Evolutionary conservation across 1,140 invertebrate species (phyloP), one percentile per base, ranked within the genome.

Genomic region (Paracyclopina nana): DNA sequence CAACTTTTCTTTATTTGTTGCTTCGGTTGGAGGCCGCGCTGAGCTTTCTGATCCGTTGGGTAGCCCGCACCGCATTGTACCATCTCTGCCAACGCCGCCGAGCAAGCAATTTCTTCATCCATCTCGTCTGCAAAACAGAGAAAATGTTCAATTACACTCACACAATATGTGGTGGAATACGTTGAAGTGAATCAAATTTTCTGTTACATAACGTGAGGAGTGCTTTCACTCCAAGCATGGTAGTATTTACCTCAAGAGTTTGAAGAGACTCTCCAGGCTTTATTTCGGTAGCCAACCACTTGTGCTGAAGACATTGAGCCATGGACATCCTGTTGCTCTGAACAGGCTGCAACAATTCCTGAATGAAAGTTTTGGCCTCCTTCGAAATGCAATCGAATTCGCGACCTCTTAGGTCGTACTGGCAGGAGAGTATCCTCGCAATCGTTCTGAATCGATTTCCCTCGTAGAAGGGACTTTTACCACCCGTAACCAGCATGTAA

Each of bases 321-420:
- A 31, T 31, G 12, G 48, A 18, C 30, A 50, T 50, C n/a, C 48
- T 38, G 14, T 38, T 22, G 25, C 24, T 20, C 18, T 16, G 29
- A 50, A 18, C 28, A n/a, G 29, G 14, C 14, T 14, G 26, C 16
- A 50, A 29, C 2, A 50, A 16, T 41, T 34, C 9, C n/a, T 14
- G 14, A 24, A 50, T 50, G 24, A 50, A 50, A 31, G 31, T 31
- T 50, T 50, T 50, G 48, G 48, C 48, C 9, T 50, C 24, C 16
- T 31, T 11, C 9, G 48, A 50, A 16, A 50, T 38, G 31, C 20
- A 14, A 2, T 24, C 11, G 18, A 38, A 38, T 9, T 50, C 30
- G 3, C 12, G 30, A 4, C 22, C 18, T 16, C 20, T 31, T n/a
- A 42, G 18, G 16, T n/a, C 14, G 25, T 42, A 50, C 20, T 50